Conservation (phyloP, 2,113 vertebrate species). For the Loxodonta africana region DNA sequence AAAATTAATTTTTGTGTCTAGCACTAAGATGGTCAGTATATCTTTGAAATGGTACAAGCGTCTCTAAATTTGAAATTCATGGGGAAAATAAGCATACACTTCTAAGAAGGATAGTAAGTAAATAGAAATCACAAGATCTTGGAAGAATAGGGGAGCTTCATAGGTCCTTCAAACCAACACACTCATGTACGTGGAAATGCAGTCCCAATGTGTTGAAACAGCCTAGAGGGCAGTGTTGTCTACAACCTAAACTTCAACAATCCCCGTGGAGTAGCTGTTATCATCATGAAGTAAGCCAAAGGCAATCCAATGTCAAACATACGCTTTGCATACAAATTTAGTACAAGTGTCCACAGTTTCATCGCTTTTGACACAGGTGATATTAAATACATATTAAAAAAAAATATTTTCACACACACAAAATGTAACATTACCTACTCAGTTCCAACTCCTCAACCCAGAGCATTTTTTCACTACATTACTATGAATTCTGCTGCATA, state of each 20-base stretch:
- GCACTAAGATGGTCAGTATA: conserved; percentile 65
- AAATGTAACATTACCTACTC: conserved; percentile 11
- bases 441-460: conserved; percentile 39
- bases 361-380: conserved; percentile 47
- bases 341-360: conserved; percentile 36
- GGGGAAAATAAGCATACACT: conserved; percentile 45
- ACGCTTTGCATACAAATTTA: conserved; percentile 39
- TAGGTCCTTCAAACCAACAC: neutral
- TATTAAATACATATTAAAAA: neutral
- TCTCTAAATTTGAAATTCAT: conserved; percentile 74
- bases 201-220: neutral
- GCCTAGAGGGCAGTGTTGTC: conserved; percentile 83
- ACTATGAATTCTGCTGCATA: conserved; percentile 27
- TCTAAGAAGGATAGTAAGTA: conserved; percentile 55
- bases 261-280: conserved; percentile 52
- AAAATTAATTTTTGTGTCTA: conserved; percentile 79
- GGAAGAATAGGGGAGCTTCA: conserved; percentile 23
- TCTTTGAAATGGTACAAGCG: conserved; percentile 70
- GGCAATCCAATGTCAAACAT: conserved; percentile 72
- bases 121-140: conserved; percentile 50
- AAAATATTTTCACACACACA: conserved; percentile 33
- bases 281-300: conserved; percentile 71
- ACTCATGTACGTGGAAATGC: neutral
- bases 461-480: neutral
- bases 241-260: conserved; percentile 70